Base-by-base conservation (phyloP, 2,888 invertebrate genomes). In the Tipula vernalis region DNA sequence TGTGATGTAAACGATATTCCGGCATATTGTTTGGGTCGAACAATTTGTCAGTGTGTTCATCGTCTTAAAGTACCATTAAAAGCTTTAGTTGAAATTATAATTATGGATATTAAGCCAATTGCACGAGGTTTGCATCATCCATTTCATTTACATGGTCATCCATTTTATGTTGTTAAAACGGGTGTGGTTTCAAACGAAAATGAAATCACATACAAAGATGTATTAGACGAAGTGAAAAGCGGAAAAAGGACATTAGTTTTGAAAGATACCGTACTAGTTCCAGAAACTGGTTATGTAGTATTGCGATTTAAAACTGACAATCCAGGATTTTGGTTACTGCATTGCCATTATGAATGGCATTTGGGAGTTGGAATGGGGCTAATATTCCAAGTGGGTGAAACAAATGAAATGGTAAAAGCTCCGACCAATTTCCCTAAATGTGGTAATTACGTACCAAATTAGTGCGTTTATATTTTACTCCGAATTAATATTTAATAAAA, bases 341-440 rank as follows among this genome's bases (percentile, higher is more conserved):
- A 90, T 87, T 90, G 90, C 71, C 90, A 90, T 87, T 89, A 89
- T 86, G 90, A 90, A 87, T 90, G 89, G 90, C 90, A 90, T 88
- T 86, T 90, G 87, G 87, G 89, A 12, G 88, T 88, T 86, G 90
- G 90, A 5, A 90, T 90, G 90, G 90, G 88, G 8, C 87, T 90
- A 15, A 87, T 90, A 39, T 10, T 90, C 12, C 89, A 90, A 88
- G 89, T 90, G 44, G 90, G 97, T 0, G 93, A 94, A 85, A 89
- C 92, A 44, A 90, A 92, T 36, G 94, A 96, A 89, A 94, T 96
- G 90, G 93, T 94, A 0, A 90, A 93, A 86, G 93, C 94, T 0
- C 96, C 97, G 0, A 90, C 93, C 28, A 83, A 28, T 5, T 96
- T 97, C 90, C 96, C 96, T 0, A 94, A 94, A 88, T 96, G 28